phyloP scores from a whole-genome alignment of 2,888 invertebrate species.

The Siphonodentalium dalli region DNA sequence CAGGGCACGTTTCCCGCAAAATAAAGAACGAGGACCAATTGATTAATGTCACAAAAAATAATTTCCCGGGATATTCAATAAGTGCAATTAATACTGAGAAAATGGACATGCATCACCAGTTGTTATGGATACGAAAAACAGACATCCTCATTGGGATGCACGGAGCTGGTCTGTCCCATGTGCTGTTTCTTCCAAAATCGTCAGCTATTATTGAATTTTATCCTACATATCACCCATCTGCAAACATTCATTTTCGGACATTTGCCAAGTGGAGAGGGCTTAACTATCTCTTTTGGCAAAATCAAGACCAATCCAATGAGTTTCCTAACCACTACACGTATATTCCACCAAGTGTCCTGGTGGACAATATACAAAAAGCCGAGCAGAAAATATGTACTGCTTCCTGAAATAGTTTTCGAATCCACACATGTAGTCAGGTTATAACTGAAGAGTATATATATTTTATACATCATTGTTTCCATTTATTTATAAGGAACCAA shows the following conservation, averaged over 20 bases:
- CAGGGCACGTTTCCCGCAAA: conserved; percentile 45
- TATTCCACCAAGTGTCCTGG: conserved; percentile 19
- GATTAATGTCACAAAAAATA: conserved; percentile 5
- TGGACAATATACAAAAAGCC: background rate
- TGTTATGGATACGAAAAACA: background rate
- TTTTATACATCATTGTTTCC: too few species aligned
- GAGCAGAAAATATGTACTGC: background rate
- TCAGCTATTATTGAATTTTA: conserved; percentile 1
- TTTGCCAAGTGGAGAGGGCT: conserved; percentile 26
- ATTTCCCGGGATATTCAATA: conserved; percentile 18
- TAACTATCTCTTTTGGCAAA: conserved; percentile 20
- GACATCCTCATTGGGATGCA: conserved; percentile 7
- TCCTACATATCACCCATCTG: conserved; percentile 14
- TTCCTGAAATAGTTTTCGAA: too few species aligned
- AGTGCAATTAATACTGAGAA: conserved; percentile 20
- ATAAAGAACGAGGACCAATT: conserved; percentile 28
- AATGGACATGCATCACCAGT: conserved; percentile 5
- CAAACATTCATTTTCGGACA: conserved; percentile 20
- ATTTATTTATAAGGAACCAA: too few species aligned
- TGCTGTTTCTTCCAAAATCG: conserved; percentile 1
- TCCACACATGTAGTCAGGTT: too few species aligned
- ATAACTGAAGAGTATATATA: too few species aligned
- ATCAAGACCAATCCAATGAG: conserved; percentile 18
- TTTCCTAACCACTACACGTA: conserved; percentile 25
- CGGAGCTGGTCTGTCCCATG: conserved; percentile 1